phyloP scores from a whole-genome alignment of 2,888 invertebrate species.

The Ceramica pisi region DNA sequence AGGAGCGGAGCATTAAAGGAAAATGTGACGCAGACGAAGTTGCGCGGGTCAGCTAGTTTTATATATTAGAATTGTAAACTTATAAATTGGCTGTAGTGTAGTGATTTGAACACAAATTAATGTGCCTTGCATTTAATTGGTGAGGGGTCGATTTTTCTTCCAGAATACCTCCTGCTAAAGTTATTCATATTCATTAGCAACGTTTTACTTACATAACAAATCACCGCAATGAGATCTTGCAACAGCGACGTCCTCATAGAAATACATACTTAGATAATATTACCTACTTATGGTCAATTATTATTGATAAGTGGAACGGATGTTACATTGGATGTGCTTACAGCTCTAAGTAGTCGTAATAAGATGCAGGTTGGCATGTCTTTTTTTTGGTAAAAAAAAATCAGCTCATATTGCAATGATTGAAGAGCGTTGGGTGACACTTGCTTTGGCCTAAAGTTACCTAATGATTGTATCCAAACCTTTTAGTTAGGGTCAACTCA shows the following conservation, averaged over 20 bases:
- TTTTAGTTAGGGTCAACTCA: too few species aligned
- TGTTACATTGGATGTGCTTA: conserved; percentile 60
- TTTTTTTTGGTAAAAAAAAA: conserved; percentile 13
- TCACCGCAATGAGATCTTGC: conserved; percentile 9
- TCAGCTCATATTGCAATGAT: conserved; percentile 22
- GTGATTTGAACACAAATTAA: too few species aligned
- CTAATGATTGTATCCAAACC: too few species aligned
- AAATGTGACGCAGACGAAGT: too few species aligned
- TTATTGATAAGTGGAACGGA: conserved; percentile 72
- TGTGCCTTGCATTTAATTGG: too few species aligned
- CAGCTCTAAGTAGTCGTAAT: conserved; percentile 13
- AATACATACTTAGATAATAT: conserved; percentile 48
- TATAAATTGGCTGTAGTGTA: too few species aligned
- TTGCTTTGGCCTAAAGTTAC: neutral
- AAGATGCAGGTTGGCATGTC: conserved; percentile 25
- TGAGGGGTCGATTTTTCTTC: too few species aligned
- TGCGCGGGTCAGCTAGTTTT: too few species aligned
- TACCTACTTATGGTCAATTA: conserved; percentile 43
- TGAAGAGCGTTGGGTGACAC: conserved; percentile 15
- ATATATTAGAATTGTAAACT: too few species aligned
- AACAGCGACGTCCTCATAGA: conserved; percentile 16
- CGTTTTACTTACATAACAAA: conserved; percentile 21
- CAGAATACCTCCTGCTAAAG: too few species aligned
- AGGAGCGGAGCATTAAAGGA: too few species aligned
- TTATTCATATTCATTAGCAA: neutral